Conservation (phyloP, 2,888 invertebrate genomes). For the Pristionchus arcanus region DNA sequence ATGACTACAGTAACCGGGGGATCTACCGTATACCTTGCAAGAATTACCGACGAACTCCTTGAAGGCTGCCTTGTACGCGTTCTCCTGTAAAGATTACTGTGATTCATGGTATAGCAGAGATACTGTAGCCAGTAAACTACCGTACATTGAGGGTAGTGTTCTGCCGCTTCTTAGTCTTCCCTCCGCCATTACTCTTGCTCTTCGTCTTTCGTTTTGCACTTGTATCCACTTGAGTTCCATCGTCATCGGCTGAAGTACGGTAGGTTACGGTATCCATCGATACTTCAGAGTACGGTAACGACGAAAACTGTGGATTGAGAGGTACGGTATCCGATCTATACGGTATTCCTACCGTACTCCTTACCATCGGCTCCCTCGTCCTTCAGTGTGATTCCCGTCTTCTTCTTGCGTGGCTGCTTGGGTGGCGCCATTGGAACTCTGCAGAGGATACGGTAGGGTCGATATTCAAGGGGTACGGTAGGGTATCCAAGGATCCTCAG, state of each 20-base stretch:
- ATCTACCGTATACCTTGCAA: slow-evolving; percentile 16
- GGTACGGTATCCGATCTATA: slow-evolving; percentile 9
- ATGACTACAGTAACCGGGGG: not conserved
- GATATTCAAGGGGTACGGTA: not conserved
- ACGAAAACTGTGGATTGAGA: not conserved
- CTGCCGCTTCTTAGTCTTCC: not conserved
- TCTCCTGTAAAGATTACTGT: not conserved
- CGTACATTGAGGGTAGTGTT: not conserved
- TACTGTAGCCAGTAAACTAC: not conserved
- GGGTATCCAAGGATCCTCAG: not conserved
- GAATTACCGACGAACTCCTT: slow-evolving; percentile 24
- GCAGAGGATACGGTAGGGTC: not conserved
- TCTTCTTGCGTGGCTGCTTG: slow-evolving; percentile 4
- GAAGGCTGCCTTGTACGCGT: slow-evolving; percentile 29
- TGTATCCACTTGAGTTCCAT: slow-evolving; percentile 45
- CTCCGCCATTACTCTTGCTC: not conserved
- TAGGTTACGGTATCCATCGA: slow-evolving; percentile 18
- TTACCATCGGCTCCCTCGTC: slow-evolving; percentile 25
- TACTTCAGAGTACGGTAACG: not conserved
- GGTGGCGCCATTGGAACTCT: not conserved
- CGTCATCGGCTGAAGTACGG: slow-evolving; percentile 48
- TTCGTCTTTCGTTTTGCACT: slow-evolving; percentile 21
- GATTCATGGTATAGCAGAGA: not conserved
- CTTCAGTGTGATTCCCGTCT: not conserved
- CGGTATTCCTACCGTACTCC: not conserved